These are phyloP conservation scores for Acronicta psi DNA, from an alignment of 2,888 invertebrate genomes.

Conservation along the genomic window DNA sequence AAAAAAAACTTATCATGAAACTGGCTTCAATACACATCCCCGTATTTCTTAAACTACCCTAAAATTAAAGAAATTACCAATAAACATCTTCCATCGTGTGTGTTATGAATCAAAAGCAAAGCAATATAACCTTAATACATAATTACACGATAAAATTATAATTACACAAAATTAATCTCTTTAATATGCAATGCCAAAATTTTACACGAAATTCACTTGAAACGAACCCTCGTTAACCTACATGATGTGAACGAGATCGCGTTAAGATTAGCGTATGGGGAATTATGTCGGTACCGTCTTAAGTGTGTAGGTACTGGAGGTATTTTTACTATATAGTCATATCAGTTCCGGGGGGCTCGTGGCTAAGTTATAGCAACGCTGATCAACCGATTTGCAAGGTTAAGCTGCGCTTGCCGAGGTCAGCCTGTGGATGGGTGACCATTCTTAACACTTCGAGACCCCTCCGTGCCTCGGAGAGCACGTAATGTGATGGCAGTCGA, in stretches of 20 bases:
- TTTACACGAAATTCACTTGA: constrained; percentile 60
- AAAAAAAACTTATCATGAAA: too few relatives aligned
- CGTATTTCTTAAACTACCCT: too few relatives aligned
- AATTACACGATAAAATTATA: constrained; percentile 61
- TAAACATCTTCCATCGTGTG: constrained; percentile 10
- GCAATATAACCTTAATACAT: constrained; percentile 56
- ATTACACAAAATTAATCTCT: constrained; percentile 60
- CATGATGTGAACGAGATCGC: constrained; percentile 31
- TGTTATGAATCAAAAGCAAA: constrained; percentile 33
- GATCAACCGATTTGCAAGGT: too few relatives aligned
- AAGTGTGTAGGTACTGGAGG: neutral
- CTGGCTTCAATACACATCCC: too few relatives aligned
- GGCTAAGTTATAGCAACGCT: too few relatives aligned
- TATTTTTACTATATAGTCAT: constrained; percentile 5
- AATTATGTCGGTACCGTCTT: constrained; percentile 22
- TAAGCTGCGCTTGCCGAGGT: too few relatives aligned
- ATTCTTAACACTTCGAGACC: too few relatives aligned
- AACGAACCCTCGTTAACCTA: constrained; percentile 41
- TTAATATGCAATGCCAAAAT: constrained; percentile 62
- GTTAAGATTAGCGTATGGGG: constrained; percentile 33
- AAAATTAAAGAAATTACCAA: constrained; percentile 5
- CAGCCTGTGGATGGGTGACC: too few relatives aligned
- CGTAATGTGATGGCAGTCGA: too few relatives aligned
- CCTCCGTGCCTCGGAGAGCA: too few relatives aligned
- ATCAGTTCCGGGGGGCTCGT: too few relatives aligned